phyloP scores from a whole-genome alignment of 2,797 vertebrate species.

The Borostomias antarcticus region DNA sequence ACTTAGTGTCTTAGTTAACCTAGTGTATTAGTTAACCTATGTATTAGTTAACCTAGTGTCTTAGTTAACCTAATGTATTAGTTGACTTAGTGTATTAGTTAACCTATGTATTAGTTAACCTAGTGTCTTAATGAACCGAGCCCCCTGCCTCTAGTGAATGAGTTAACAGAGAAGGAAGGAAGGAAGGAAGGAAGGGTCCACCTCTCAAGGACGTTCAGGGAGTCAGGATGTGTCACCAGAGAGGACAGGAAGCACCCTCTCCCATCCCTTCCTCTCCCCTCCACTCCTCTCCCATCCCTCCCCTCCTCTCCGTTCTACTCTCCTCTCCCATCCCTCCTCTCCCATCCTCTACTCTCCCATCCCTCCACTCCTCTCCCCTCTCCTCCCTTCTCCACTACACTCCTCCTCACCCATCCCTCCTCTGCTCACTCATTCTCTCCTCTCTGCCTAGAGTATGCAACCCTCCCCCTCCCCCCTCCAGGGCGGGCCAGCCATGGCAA shows the following conservation, averaged over 20 bases:
- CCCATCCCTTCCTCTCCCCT: conserved; percentile 39
- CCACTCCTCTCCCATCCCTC: conserved; percentile 31
- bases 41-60: too few relatives aligned
- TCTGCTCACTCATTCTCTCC: conserved; percentile 42
- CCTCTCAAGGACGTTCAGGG: conserved; percentile 63
- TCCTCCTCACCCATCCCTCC: conserved; percentile 49
- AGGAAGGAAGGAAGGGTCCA: conserved; percentile 33
- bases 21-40: too few relatives aligned
- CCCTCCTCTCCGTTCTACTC: conserved; percentile 4
- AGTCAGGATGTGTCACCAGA: conserved; percentile 61
- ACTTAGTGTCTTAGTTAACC: too few relatives aligned
- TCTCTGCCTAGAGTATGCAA: conserved; percentile 58
- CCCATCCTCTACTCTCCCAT: too few relatives aligned
- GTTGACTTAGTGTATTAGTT: too few relatives aligned
- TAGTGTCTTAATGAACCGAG: too few relatives aligned
- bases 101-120: too few relatives aligned
- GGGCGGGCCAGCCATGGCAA: conserved; percentile 72
- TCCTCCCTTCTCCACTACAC: not conserved
- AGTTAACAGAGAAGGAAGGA: conserved; percentile 41
- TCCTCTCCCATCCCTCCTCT: too few relatives aligned
- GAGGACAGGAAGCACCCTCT: conserved; percentile 27
- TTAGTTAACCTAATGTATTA: too few relatives aligned
- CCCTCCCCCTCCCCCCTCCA: conserved; percentile 48
- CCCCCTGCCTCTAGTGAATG: too few relatives aligned
- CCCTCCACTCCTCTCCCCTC: too few relatives aligned